These are phyloP conservation scores for Arctocebus calabarensis DNA, from an alignment of 2,797 vertebrate genomes.

Conservation along the genomic window DNA sequence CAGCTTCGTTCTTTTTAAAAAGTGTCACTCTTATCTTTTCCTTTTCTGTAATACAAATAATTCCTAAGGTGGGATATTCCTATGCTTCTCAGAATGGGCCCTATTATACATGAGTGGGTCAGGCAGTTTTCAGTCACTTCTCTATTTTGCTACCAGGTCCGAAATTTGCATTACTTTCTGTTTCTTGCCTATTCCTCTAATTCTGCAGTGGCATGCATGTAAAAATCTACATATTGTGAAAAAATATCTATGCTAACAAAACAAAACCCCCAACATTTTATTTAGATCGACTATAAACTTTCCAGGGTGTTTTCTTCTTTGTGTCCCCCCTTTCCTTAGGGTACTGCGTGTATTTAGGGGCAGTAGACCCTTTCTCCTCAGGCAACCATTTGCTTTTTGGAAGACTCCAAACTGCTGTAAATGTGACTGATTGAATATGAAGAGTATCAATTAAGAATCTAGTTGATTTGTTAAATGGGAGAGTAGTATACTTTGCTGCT, in stretches of 20 bases:
- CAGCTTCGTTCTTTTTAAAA: not conserved
- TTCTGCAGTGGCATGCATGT: not conserved
- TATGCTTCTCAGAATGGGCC: not conserved
- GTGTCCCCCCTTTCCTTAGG: not conserved
- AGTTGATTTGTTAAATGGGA: not conserved
- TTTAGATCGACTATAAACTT: not conserved
- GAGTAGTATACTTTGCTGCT: not conserved
- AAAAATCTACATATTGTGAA: conserved; percentile 11
- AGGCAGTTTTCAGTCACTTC: not conserved
- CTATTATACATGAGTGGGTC: not conserved
- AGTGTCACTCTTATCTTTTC: conserved; percentile 1
- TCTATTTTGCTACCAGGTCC: not conserved
- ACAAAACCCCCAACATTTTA: conserved; percentile 22
- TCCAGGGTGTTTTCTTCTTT: conserved; percentile 35
- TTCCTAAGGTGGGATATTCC: not conserved
- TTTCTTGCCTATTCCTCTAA: conserved; percentile 33
- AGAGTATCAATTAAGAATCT: not conserved
- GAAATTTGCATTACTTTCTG: not conserved
- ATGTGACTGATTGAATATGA: not conserved
- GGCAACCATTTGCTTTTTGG: not conserved
- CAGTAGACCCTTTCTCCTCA: not conserved
- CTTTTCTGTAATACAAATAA: conserved; percentile 16
- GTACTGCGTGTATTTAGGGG: not conserved
- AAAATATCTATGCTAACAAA: not conserved
- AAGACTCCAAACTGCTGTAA: conserved; percentile 21